Conservation (phyloP, 2,888 invertebrate genomes). For the Notocelia uddmanniana region DNA sequence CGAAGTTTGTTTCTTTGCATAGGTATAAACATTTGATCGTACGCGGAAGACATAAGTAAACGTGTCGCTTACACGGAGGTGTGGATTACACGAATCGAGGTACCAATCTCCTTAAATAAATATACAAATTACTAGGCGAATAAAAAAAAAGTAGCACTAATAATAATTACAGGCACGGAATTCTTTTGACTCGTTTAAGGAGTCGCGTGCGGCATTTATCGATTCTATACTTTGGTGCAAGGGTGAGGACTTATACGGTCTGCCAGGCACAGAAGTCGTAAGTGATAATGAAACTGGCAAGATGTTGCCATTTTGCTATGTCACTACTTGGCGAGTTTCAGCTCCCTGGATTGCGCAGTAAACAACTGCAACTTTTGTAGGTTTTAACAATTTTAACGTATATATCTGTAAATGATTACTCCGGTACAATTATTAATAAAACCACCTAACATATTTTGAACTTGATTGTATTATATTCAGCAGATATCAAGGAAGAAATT, state of each 20-base stretch:
- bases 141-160: slow-evolving; percentile 6
- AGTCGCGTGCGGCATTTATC: slow-evolving; percentile 24
- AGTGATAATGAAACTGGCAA: background rate
- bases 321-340: background rate
- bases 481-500: no score
- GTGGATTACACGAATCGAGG: no score
- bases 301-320: background rate
- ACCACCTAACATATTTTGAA: no score
- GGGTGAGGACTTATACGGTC: slow-evolving; percentile 8
- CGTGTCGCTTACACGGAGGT: no score
- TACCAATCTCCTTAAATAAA: no score
- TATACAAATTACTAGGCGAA: background rate
- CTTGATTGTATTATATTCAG: no score
- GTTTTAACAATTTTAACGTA: no score
- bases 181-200: slow-evolving; percentile 3
- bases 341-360: background rate
- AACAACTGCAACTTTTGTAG: background rate
- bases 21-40: no score
- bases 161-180: slow-evolving; percentile 9
- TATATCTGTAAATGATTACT: background rate
- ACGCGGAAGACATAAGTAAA: no score
- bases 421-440: background rate
- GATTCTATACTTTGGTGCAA: slow-evolving; percentile 16
- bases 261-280: background rate
- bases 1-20: no score